Evolutionary conservation across 2,113 vertebrate genomes (phyloP).

Genomic region (Scomber japonicus): DNA sequence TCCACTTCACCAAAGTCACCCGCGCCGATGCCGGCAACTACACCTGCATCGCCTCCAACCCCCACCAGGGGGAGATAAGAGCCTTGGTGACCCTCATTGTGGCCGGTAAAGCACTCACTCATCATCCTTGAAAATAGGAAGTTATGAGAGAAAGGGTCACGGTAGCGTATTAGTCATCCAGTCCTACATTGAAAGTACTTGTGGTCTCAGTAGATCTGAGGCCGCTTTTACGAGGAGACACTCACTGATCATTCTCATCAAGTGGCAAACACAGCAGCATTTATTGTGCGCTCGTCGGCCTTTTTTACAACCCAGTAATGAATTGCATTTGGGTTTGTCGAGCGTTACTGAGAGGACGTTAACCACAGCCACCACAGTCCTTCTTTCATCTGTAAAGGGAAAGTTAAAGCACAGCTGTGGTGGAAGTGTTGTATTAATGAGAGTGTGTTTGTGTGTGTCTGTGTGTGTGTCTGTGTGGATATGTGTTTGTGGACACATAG

Average conservation of each 20-base stretch:
- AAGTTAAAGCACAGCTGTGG: constrained; percentile 3
- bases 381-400: constrained; percentile 11
- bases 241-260: constrained; percentile 37
- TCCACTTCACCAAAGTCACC: constrained; percentile 92
- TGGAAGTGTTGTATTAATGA: constrained; percentile 22
- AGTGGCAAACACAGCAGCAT: constrained; percentile 37
- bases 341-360: constrained; percentile 30
- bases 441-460: constrained; percentile 1
- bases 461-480: constrained; percentile 2
- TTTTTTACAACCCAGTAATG: constrained; percentile 52
- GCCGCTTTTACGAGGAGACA: constrained; percentile 29
- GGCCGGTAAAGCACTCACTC: constrained; percentile 86
- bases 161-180: constrained; percentile 5
- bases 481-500: constrained; percentile 71
- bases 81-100: constrained; percentile 91
- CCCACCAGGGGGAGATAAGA: constrained; percentile 93
- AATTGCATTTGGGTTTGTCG: constrained; percentile 28
- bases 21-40: constrained; percentile 93
- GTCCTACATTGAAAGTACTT: constrained; percentile 13
- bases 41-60: constrained; percentile 94
- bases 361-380: constrained; percentile 48
- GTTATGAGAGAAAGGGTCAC: not conserved
- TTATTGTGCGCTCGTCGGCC: constrained; percentile 43
- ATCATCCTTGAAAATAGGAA: not conserved
- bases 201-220: constrained; percentile 39